A percentile compares a stretch with the other conserved stretches of the same genome.
Conservation (phyloP, 2,888 invertebrate genomes). For the Tanypteryx hageni region DNA sequence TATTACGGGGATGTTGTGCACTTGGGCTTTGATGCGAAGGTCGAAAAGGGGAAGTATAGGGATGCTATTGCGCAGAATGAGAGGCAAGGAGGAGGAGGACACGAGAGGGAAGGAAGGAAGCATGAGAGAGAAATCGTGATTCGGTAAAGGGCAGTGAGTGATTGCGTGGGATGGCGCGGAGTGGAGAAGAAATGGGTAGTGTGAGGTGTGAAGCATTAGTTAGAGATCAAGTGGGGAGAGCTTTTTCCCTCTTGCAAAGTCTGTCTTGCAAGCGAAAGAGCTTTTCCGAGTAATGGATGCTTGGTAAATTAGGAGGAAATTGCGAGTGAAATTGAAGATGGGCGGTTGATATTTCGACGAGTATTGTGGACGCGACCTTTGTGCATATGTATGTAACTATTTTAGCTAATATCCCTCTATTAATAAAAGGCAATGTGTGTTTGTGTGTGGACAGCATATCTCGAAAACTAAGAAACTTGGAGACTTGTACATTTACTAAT, state of each 20-base stretch:
- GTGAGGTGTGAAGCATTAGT: not conserved
- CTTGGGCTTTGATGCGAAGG: too few species aligned
- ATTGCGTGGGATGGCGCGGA: not conserved
- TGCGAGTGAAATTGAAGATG: constrained; percentile 19
- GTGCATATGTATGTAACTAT: not conserved
- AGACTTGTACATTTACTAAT: too few species aligned
- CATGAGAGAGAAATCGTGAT: constrained; percentile 2
- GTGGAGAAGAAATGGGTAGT: not conserved
- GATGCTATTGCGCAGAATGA: not conserved
- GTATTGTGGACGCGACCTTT: not conserved
- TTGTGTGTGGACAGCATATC: too few species aligned
- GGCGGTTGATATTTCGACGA: not conserved
- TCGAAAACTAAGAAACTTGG: too few species aligned
- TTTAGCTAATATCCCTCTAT: too few species aligned
- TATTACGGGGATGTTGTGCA: too few species aligned
- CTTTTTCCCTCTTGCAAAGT: not conserved
- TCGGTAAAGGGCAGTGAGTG: not conserved
- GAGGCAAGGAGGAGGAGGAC: not conserved
- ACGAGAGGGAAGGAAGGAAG: not conserved
- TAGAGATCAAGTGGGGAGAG: constrained; percentile 1
- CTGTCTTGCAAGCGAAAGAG: not conserved
- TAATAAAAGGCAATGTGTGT: too few species aligned
- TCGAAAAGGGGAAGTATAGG: not conserved
- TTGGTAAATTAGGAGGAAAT: not conserved
- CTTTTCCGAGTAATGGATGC: not conserved